Evolutionary conservation across 2,888 invertebrate species (phyloP), one percentile per base, ranked within the genome.

Genomic region (Pasiphila rectangulata): DNA sequence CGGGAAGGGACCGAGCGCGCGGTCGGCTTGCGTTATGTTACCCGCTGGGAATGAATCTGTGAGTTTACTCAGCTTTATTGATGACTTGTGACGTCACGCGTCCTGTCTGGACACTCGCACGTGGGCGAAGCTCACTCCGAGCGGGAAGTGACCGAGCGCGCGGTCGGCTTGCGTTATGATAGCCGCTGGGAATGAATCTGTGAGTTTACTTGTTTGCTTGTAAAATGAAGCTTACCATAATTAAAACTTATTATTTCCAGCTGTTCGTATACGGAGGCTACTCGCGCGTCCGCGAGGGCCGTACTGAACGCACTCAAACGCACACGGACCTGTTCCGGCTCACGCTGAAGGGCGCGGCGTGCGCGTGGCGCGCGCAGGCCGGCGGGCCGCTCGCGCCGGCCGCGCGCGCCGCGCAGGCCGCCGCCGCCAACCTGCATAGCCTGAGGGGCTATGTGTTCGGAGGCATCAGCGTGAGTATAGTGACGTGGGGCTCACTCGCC

Each of bases 391-490:
- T 64, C 72, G 43, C 94, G 91, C 82, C 97, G 91, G 91, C 95
- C 91, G 83, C 97, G 92, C 94, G 66, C 86, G 94, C 64, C 63
- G 93, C 94, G 9, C 92, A 95, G 64, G 92, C 94, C 4, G 85
- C 92, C 49, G 90, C 93, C 4, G 79, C 89, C 36, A 74, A 75
- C 48, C 85, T 91, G 25, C 88, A 92, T 12, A 92, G 91, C 57
- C 91, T 91, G 49, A 89, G 91, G 41, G 95, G 94, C 0, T 94
- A 95, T 64, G 91, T 94, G 49, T 98, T 96, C 75, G 98, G 98
- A 0, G 98, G 98, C 1, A 95, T 97, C 10, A 83, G 84, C 75
- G 89, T 89, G 12, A 79, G 85, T 49, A 21, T 9, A n/a, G 16
- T 15, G 13, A 27, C 9, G 16, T 3, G n/a, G n/a, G n/a, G 5